phyloP scores from a whole-genome alignment of 2,888 invertebrate species.

The Heliconius ismenius region DNA sequence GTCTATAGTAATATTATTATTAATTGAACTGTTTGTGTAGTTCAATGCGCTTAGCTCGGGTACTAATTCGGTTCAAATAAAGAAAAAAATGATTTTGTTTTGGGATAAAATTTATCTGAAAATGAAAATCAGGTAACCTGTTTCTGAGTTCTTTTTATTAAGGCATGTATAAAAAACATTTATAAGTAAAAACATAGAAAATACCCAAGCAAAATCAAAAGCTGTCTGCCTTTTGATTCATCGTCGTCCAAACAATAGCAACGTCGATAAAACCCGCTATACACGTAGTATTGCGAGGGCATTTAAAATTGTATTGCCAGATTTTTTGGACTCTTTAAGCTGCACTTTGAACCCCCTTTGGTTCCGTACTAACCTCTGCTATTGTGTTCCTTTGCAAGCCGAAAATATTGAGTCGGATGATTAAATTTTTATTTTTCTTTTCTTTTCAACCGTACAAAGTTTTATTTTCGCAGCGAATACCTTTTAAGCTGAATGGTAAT shows the following conservation, averaged over 20 bases:
- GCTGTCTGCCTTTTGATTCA: slow-evolving; percentile 1
- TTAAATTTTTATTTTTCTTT: slow-evolving; percentile 18
- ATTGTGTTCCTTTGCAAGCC: slow-evolving; percentile 27
- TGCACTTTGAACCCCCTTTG: slow-evolving; percentile 17
- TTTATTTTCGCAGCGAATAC: slow-evolving; percentile 8
- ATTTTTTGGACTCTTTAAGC: slow-evolving; percentile 28
- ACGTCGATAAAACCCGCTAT: slow-evolving; percentile 28
- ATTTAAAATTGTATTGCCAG: slow-evolving; percentile 35
- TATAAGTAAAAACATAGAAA: not conserved
- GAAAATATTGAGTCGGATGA: slow-evolving; percentile 25
- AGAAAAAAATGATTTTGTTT: too few species aligned
- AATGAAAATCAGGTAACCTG: too few species aligned
- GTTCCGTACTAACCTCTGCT: slow-evolving; percentile 25
- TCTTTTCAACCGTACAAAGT: not conserved
- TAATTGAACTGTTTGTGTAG: not conserved
- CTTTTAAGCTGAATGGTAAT: slow-evolving; percentile 11
- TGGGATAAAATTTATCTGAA: too few species aligned
- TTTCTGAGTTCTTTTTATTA: too few species aligned
- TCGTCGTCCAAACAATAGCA: slow-evolving; percentile 26
- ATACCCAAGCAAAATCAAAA: not conserved
- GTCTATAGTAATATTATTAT: too few species aligned
- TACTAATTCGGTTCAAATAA: not conserved
- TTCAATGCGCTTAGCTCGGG: not conserved
- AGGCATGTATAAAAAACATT: not conserved
- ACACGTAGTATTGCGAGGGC: slow-evolving; percentile 24